A percentile compares a stretch with the other conserved stretches of the same genome.
Evolutionary conservation across 1,140 invertebrate species (phyloP).

Genomic region (Ridgeia piscesae): DNA sequence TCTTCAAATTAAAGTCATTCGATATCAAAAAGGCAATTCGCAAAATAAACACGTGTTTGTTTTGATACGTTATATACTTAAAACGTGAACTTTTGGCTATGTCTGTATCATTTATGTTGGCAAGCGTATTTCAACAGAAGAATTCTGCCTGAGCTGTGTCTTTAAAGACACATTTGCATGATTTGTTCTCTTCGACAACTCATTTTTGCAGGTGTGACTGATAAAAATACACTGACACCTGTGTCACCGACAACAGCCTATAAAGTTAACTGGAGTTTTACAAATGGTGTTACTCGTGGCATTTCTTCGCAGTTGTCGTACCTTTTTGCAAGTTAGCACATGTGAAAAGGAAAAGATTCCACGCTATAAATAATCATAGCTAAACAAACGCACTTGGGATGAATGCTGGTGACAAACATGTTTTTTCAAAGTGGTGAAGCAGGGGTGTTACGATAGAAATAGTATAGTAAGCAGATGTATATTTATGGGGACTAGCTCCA

Average conservation of each 20-base stretch:
- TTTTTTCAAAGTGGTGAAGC: neutral
- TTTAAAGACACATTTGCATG: neutral
- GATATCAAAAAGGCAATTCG: neutral
- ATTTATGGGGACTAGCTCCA: too few relatives aligned
- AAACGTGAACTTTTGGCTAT: neutral
- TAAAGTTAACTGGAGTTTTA: neutral
- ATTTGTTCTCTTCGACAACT: neutral
- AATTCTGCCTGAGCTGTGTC: neutral
- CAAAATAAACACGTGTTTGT: neutral
- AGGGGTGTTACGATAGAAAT: neutral
- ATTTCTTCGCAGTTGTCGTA: neutral
- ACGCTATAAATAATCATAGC: neutral
- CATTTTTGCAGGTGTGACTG: neutral
- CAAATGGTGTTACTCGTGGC: neutral
- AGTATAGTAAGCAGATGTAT: too few relatives aligned
- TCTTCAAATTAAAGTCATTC: too few relatives aligned
- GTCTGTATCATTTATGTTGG: neutral
- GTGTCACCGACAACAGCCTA: neutral
- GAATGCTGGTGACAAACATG: neutral
- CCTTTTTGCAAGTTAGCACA: neutral
- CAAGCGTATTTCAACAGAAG: neutral
- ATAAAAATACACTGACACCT: neutral
- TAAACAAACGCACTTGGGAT: neutral
- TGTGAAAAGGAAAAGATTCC: neutral
- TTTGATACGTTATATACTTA: neutral